Evolutionary conservation across 2,113 vertebrate species (phyloP), one percentile per base, ranked within the genome.

Genomic region (Lepisosteus osseus): DNA sequence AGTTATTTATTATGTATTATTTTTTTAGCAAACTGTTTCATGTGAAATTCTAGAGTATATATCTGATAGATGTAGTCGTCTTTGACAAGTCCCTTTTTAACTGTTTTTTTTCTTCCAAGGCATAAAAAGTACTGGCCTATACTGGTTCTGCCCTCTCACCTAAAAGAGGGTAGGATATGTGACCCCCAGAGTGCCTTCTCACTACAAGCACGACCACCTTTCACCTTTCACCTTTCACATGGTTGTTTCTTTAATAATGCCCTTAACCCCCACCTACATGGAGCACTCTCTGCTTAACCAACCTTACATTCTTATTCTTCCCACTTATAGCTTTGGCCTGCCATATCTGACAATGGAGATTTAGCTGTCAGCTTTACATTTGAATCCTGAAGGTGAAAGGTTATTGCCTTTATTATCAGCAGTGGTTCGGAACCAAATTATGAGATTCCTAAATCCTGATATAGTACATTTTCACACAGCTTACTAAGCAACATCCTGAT

Each of bases 191-290:
- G 45, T 61, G 61, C 17, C 44, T 69, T 56, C 54, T 56, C 29
- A 54, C 45, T 59, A 54, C 68, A 43, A 65, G 55, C 63, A 51
- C 68, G 55, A 72, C 54, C 75, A 70, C 75, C 68, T 57, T 61
- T 72, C 62, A 70, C 75, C 68, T 57, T 61, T 72, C 62, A 72
- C 70, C 51, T 65, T 65, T 56, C 62, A 61, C 47, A 65, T 72
- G 62, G 29, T 44, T 72, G 7, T 76, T 72, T 62, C 74, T 74
- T 71, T 43, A 71, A 54, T 51, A 54, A 54, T 17, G 55, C 67
- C 76, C n/a, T 42, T 54, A n/a, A 45, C 57, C 76, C 41, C 7
- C 61, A 56, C 69, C 8, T 15, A 55, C 56, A 67, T 54, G 51
- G 63, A 68, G 55, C 15, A 67, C 59, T 51, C 61, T 55, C 65